phyloP scores from a whole-genome alignment of 2,888 invertebrate genomes.

The Agonopterix arenella region DNA sequence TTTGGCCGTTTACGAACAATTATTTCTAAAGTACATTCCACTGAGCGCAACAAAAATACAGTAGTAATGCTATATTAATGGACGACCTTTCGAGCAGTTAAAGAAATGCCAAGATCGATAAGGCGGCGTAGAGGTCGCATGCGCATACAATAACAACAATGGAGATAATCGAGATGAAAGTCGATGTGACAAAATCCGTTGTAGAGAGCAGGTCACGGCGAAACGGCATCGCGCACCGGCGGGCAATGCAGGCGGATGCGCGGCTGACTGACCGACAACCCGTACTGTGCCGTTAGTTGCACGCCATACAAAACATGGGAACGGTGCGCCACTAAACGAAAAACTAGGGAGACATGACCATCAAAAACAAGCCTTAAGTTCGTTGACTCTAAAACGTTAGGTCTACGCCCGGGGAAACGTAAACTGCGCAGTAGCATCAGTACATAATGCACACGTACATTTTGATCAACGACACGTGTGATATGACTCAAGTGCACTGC shows the following conservation, averaged over 20 bases:
- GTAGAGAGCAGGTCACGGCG: conserved; percentile 19
- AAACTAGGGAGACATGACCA: neutral
- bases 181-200: conserved; percentile 21
- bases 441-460: conserved; percentile 7
- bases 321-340: too few species aligned
- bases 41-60: too few species aligned
- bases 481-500: conserved; percentile 47
- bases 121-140: conserved; percentile 3
- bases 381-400: conserved; percentile 17
- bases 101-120: too few species aligned
- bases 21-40: too few species aligned
- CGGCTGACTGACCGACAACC: conserved; percentile 36
- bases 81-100: too few species aligned
- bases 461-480: conserved; percentile 38
- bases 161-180: conserved; percentile 28
- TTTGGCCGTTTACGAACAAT: too few species aligned
- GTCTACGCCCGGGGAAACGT: conserved; percentile 17
- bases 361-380: conserved; percentile 5
- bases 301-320: neutral
- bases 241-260: conserved; percentile 33
- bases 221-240: conserved; percentile 3
- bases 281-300: conserved; percentile 29
- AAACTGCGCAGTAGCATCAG: conserved; percentile 15
- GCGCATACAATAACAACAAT: conserved; percentile 14
- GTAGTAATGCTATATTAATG: too few species aligned